Base-by-base conservation (phyloP, 2,888 invertebrate species). In the Zeuzera pyrina region DNA sequence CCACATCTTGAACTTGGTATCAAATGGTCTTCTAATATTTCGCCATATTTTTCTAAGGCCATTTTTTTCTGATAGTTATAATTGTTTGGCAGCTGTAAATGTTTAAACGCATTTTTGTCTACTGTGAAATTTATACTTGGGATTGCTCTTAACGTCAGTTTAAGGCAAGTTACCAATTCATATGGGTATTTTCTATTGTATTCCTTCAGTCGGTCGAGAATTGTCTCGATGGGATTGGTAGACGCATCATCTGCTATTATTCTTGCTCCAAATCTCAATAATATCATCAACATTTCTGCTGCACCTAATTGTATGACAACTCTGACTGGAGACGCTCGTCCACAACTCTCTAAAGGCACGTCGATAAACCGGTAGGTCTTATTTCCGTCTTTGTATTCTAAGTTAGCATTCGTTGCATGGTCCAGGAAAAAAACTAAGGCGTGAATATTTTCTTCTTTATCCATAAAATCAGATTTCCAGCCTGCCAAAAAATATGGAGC, bases 391-490 rank as follows among this genome's bases (percentile, higher is more conserved):
- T 42, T 60, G 47, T 88, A 89, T 57, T 88, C 86, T 28, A 91
- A 72, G 41, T 79, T 85, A 0, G 88, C 88, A 33, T 85, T 85
- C 2, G 88, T 88, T 1, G 94, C 92, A 57, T 93, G 93, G 52
- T 91, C 88, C 44, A 93, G 57, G 62, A 91, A 94, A 61, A 89
- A 94, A 0, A 91, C 87, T 46, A 93, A 64, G 0, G 92, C 94
- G 36, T 89, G 85, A 1, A 92, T 73, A 49, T 93, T 93, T 54
- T 94, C 94, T 55, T 92, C 91, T 61, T 89, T 86, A 54, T 88
- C 88, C 43, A 86, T 86, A 54, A 93, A 94, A 64, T 94, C 94
- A 43, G 94, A 92, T 54, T 93, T 92, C 94, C 94, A 94, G 3
- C 94, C 94, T 1, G 93, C 91, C 41, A 94, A 79, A 45, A 92